Base-by-base conservation (phyloP, 2,797 vertebrate genomes). In the Rhynchonycteris naso region DNA sequence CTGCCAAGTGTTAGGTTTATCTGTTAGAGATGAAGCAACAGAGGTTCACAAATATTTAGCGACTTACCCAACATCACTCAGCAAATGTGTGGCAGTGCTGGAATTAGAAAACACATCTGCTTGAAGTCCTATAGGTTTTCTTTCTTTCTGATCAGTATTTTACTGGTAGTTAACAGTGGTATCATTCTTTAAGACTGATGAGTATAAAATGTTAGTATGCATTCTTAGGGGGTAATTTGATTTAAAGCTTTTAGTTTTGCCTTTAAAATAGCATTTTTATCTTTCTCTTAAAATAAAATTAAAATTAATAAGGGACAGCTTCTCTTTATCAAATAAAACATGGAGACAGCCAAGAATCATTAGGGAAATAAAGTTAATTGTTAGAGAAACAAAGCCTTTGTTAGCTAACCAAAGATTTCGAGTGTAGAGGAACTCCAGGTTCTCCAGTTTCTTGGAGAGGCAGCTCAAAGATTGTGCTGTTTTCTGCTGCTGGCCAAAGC, bases 201-300 rank as follows among this genome's bases (percentile, higher is more conserved):
- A 78, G 3, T 54, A n/a, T 71, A 92, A 87, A 82, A 87, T 35
- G 22, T 80, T 92, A 35, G 24, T 43, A 79, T 71, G 5, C 22
- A 24, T 72, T 56, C 47, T 80, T 88, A 56, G 12, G 72, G n/a
- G 21, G 15, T 58, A 63, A 91, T 74, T 69, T 75, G 63, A 82
- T 83, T 16, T 33, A 76, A 83, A 76, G 50, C 76, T 65, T 50
- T 56, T 56, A 47, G 11, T 95, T 93, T 88, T 82, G 35, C n/a
- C 33, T 90, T 16, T 59, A 59, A 78, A 90, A 56, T 58, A 28
- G 16, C 13, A 47, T 71, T 89, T 65, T 47, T 59, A 12, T 75
- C 15, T 80, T 89, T 80, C 30, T 94, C 69, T 91, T 26, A 72
- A 91, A 71, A 68, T 75, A 58, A 93, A 81, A 80, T 54, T 33